Base-by-base conservation (phyloP, 64 coral and sea anemone genomes). In the Exaiptasia diaphana region DNA sequence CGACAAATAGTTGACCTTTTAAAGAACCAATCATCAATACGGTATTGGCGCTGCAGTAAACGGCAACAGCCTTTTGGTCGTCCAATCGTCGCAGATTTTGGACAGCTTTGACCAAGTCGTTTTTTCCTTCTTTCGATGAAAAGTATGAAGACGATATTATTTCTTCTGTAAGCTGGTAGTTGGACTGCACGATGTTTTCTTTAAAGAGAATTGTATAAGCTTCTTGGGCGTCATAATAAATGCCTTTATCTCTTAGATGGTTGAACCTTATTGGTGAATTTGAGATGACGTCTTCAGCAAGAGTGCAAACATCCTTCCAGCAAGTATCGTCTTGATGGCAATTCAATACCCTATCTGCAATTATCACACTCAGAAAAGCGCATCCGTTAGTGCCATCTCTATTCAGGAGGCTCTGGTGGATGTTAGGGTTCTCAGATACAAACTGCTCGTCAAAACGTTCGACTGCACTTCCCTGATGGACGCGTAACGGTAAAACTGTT, bases 311-410 rank as follows among this genome's bases (percentile, higher is more conserved):
- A 3, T 28, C 49, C n/a, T 37, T 38, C 52, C 49, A 77, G 35
- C 25, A 36, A 22, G 21, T 7, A 39, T 18, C 50, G 22, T 20
- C 45, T 43, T 38, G 18, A 26, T 53, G 27, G 46, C 49, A 22
- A 33, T 26, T 40, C 20, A 54, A 55, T 57, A 85, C 38, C 67
- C 69, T 46, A 15, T 85, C 82, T 10, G 71, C 45, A 38, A 85
- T 55, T 29, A 85, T 50, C 34, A 75, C 67, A 74, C 45, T 75
- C n/a, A 90, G 29, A 57, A 90, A 83, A 53, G 57, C 70, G 48
- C 78, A 83, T 26, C 53, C 74, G 71, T 90, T 90, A 23, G 79
- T 83, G 38, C 68, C 87, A 31, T 90, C 87, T 55, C 50, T 33
- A 34, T 30, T 28, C 14, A 1, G 11, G 17, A 38, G 36, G 5